Evolutionary conservation across 2,113 vertebrate species (phyloP), one percentile per base, ranked within the genome.

Genomic region (Callorhinus ursinus): DNA sequence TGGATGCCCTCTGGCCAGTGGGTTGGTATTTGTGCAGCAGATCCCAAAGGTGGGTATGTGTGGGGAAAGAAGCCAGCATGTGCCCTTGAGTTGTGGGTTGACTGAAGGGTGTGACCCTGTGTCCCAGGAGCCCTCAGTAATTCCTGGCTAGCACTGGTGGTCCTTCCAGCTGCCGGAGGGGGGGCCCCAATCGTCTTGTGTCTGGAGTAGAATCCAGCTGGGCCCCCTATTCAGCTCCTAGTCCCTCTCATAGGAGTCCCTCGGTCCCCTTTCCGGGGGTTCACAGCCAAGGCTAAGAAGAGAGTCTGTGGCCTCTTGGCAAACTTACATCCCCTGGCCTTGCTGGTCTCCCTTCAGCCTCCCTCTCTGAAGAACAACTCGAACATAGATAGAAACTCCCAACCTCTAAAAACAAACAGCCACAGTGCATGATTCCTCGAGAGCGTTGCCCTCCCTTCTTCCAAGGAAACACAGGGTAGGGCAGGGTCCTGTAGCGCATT

Each of bases 191-290:
- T 33, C 4, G 1, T 94, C 80, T 26, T 87, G 24, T 82, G 16
- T 79, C 26, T 36, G 72, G 55, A 71, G 46, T 51, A 31, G 39
- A 49, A 28, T 39, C 80, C 51, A 28, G 11, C 46, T 49, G 22
- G 59, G 57, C 14, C 49, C 49, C 87, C 4, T 77, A 0, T 33
- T 67, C 11, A 31, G 42, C 19, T 80, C 46, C 24, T 11, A 39
- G 39, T 79, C 61, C 95, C 36, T 92, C 31, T 83, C 18, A 24
- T 16, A 65, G 81, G 63, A 90, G 46, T 16, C 15, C 67, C 88
- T 39, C 13, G 55, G 67, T 42, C 2, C n/a, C 72, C 7, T 61
- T 22, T 14, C 86, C 31, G 28, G 65, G n/a, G 22, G 39, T 53
- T 65, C 57, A 81, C 9, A 79, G 39, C 85, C 67, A 46, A 74